phyloP scores from a whole-genome alignment of 2,888 invertebrate genomes.

The Epistrophe grossulariae region DNA sequence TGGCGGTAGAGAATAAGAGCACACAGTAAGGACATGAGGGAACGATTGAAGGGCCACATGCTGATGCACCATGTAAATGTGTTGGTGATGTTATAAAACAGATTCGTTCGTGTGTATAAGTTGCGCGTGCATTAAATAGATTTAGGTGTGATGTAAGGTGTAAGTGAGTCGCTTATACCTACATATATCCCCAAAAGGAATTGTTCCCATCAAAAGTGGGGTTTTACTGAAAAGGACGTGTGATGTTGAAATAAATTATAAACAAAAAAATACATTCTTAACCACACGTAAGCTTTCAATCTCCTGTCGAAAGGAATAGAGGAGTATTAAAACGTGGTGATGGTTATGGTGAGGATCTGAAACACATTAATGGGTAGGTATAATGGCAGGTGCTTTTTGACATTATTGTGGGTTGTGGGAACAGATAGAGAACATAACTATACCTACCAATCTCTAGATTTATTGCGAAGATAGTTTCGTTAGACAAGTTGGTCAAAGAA shows the following conservation, averaged over 20 bases:
- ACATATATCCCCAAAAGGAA: conserved; percentile 13
- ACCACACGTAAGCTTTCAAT: conserved; percentile 28
- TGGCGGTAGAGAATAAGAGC: conserved; percentile 5
- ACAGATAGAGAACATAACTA: background rate
- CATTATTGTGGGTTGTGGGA: background rate
- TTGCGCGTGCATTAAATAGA: conserved; percentile 64
- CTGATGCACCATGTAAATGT: conserved; percentile 31
- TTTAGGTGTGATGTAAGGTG: conserved; percentile 41
- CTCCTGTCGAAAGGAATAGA: background rate
- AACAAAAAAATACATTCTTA: background rate
- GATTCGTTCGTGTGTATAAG: conserved; percentile 27
- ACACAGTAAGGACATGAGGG: conserved; percentile 1
- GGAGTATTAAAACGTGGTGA: background rate
- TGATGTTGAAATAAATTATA: conserved; percentile 12
- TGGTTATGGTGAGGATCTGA: background rate
- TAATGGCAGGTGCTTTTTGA: conserved; percentile 8
- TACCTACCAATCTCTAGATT: background rate
- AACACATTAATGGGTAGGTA: conserved; percentile 7
- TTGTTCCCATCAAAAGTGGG: conserved; percentile 5
- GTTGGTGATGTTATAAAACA: conserved; percentile 32
- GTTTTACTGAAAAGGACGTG: conserved; percentile 5
- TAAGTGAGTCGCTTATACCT: conserved; percentile 35
- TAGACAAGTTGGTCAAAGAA: no score
- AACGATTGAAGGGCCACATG: conserved; percentile 12
- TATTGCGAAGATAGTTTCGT: background rate